These are phyloP conservation scores for Dryobotodes eremita DNA, from an alignment of 2,888 invertebrate species.

Conservation along the genomic window DNA sequence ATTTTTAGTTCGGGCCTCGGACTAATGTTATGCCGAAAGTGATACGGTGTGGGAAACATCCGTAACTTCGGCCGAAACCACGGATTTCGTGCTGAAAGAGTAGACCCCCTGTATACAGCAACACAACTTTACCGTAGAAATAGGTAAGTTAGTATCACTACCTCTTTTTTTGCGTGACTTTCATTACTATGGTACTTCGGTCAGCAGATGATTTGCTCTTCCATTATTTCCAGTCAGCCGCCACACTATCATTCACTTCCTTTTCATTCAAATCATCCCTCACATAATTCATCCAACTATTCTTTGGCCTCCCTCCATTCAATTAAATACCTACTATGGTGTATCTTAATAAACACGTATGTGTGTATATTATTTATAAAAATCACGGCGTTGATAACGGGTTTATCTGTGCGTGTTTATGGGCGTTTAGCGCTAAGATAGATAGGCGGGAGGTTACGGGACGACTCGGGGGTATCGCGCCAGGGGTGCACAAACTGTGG, in stretches of 20 bases:
- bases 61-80: too few species aligned
- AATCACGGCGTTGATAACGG: conserved; percentile 63
- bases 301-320: neutral
- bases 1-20: too few species aligned
- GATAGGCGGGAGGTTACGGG: conserved; percentile 73
- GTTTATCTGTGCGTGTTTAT: conserved; percentile 67
- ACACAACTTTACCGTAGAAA: neutral
- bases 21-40: too few species aligned
- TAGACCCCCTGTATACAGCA: neutral
- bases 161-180: neutral
- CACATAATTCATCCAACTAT: neutral
- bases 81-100: neutral
- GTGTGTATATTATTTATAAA: conserved; percentile 51
- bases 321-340: conserved; percentile 1
- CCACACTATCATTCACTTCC: neutral
- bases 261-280: neutral
- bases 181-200: neutral
- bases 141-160: neutral
- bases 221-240: neutral
- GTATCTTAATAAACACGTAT: conserved; percentile 19
- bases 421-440: conserved; percentile 67
- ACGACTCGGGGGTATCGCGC: conserved; percentile 70
- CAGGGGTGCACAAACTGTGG: conserved; percentile 63
- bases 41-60: too few species aligned
- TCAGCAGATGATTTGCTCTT: neutral